Evolutionary conservation across 2,113 vertebrate species (phyloP), one percentile per base, ranked within the genome.

Genomic region (Hystrix cristata): DNA sequence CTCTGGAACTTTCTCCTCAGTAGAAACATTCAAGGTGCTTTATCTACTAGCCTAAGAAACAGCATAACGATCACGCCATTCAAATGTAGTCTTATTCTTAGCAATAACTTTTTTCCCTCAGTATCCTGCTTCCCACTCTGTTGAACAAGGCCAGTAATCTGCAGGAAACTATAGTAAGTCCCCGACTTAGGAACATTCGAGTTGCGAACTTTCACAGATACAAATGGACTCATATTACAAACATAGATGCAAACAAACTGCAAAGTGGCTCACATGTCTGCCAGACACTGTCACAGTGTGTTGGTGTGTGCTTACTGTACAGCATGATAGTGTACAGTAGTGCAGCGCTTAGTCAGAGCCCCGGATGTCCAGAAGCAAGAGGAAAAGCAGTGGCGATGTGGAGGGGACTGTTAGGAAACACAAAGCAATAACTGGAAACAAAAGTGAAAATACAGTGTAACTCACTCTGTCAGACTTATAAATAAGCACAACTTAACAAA

Each of bases 11-110:
- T 91, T 84, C 23, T 95, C 72, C 51, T 51, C 76, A 25, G 53
- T 87, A 91, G 60, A 94, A 79, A 16, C 62, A 81, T 27, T 89
- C 23, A 38, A 91, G n/a, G 1, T 76, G 85, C 71, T 92, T 65
- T 87, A 87, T 82, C 46, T 86, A 60, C 74, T 27, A 83, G 53
- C 55, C 48, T 83, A 74, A 67, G 46, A 84, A 90, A 83, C 55
- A 55, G 76, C 64, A 60, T 76, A 89, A 87, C 16, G 13, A 76
- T 96, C 72, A 62, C 29, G 65, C 29, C 27, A 62, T 65, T 84
- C 55, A 89, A 88, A 89, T 55, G 31, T 34, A 95, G 53, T 79
- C 27, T 83, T 93, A 23, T 79, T 93, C 65, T 95, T 81, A 95
- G n/a, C 59, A 92, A 31, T 91, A 57, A 59, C 65, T 82, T 95